Evolutionary conservation across 2,888 invertebrate genomes (phyloP), one percentile per base, ranked within the genome.

Genomic region (Pollenia griseotomentosa): DNA sequence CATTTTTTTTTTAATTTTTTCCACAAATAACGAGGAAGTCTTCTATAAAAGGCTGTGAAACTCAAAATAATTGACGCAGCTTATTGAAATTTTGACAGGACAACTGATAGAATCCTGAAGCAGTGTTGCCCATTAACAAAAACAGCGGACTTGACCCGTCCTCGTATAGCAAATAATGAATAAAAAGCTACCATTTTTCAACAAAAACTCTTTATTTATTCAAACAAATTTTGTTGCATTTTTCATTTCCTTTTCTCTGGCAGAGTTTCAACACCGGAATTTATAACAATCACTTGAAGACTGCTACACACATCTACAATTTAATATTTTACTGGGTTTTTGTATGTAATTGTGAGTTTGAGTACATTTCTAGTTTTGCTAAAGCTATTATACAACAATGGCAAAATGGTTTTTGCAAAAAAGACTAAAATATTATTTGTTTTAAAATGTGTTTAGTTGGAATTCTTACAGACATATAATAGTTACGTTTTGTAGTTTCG

Each of bases 251-350:
- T 51, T 12, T 57, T 59, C 55, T 57, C 53, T 83, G 75, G 74
- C 82, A 55, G 11, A 55, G n/a, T 70, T 77, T 83, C 70, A 83
- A 83, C 63, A 77, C 40, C 71, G 57, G 40, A 53, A 70, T 70
- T 70, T 70, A 83, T 40, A 83, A 70, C 83, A 83, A 77, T 77
- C 83, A 74, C 66, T 74, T 74, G 48, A 63, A 55, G 59, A 46
- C 63, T 80, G 40, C 42, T 42, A 40, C 23, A 23, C 23, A 23
- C 33, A 33, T 33, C 4, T 23, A 53, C 7, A 23, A n/a, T 53
- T 70, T 23, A 40, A 11, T 11, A 11, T 61, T 40, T 63, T 77
- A 55, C 10, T n/a, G 6, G 53, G 8, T 42, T 19, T 23, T 12
- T 53, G 40, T 40, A 23, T 44, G 11, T 65, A 9, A 73, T n/a